phyloP scores from a whole-genome alignment of 2,797 vertebrate genomes.

The Myioborus miniatus region DNA sequence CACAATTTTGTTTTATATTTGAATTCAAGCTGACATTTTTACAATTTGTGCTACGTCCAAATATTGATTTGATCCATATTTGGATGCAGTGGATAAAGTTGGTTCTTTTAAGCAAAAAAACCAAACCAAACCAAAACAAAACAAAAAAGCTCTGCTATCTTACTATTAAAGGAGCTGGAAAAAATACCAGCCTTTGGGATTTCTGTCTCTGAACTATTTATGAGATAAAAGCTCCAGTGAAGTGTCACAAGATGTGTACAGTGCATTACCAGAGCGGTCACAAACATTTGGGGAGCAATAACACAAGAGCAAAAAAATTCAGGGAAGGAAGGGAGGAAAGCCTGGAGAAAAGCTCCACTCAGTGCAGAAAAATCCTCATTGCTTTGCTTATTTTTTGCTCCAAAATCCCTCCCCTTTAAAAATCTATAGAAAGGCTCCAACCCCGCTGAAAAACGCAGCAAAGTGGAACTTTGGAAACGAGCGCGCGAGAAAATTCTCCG shows the following conservation, averaged over 20 bases:
- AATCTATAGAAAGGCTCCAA: neutral
- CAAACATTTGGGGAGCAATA: neutral
- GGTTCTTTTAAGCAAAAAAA: neutral
- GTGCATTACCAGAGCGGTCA: neutral
- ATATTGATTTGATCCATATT: neutral
- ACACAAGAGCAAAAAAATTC: neutral
- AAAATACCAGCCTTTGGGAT: slow-evolving; percentile 27
- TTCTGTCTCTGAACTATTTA: slow-evolving; percentile 19
- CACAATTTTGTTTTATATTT: neutral
- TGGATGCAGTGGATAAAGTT: neutral
- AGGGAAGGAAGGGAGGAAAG: neutral
- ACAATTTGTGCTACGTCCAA: neutral
- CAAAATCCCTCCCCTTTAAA: neutral
- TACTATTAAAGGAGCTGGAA: neutral
- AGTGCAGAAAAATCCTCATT: neutral
- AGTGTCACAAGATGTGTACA: neutral
- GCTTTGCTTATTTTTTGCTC: slow-evolving; percentile 2
- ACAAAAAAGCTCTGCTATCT: neutral
- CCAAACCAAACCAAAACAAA: too few relatives aligned
- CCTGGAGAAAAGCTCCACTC: neutral
- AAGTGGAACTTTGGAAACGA: neutral
- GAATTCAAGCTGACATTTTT: neutral
- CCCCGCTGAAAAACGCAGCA: neutral
- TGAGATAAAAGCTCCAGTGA: neutral
- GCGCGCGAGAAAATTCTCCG: neutral